Evolutionary conservation across 2,113 vertebrate genomes (phyloP).

Genomic region (Motacilla tschutschensis): DNA sequence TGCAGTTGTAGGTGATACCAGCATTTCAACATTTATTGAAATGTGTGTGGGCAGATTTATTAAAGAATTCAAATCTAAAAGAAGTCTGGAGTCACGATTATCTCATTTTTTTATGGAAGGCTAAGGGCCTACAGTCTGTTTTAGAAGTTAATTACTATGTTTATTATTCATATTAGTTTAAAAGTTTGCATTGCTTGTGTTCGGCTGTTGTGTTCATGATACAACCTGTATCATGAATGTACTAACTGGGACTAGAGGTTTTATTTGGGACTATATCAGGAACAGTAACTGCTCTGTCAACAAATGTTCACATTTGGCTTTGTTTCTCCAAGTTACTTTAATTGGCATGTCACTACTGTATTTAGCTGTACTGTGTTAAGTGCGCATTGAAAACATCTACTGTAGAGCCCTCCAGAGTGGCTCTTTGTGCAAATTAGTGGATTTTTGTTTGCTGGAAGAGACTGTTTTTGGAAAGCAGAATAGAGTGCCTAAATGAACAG

Average conservation of each 20-base stretch:
- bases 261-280: neutral
- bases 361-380: neutral
- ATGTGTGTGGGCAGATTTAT: neutral
- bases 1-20: rapidly evolving
- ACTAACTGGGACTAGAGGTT: neutral
- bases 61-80: neutral
- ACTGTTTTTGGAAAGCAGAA: neutral
- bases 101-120: neutral
- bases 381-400: neutral
- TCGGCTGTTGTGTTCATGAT: no score
- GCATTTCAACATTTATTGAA: neutral
- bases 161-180: neutral
- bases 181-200: neutral
- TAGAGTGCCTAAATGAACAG: neutral
- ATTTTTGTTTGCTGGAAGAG: neutral
- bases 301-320: neutral
- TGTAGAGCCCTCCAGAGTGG: neutral
- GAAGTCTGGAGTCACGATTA: rapidly evolving
- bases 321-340: neutral
- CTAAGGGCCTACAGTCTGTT: neutral
- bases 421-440: neutral
- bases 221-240: no score
- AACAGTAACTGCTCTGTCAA: neutral
- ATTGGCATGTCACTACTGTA: neutral
- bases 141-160: neutral